A percentile compares a stretch with the other conserved stretches of the same genome.
phyloP scores from a whole-genome alignment of 2,113 vertebrate genomes.

The Rostratula benghalensis region DNA sequence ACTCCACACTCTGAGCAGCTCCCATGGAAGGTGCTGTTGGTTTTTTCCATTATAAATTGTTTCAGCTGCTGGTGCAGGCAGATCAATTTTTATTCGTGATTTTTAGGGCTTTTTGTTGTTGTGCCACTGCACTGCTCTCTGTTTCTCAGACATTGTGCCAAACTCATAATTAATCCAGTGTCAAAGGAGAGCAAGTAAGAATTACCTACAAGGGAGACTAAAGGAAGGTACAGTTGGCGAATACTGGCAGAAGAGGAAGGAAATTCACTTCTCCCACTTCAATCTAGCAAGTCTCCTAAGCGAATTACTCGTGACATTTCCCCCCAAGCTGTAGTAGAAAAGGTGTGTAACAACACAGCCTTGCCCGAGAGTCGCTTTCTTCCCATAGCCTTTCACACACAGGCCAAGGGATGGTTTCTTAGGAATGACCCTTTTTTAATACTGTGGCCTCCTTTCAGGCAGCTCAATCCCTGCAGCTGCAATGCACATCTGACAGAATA shows the following conservation, averaged over 20 bases:
- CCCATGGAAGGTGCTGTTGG: background rate
- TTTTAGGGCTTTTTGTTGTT: background rate
- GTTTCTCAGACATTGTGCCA: background rate
- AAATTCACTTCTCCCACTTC: background rate
- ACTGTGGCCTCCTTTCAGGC: background rate
- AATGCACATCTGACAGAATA: background rate
- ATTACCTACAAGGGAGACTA: background rate
- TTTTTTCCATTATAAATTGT: background rate
- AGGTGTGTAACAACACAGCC: background rate
- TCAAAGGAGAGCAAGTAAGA: background rate
- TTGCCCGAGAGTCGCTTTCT: background rate
- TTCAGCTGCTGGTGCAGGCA: background rate
- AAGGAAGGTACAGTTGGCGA: background rate
- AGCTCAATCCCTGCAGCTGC: background rate
- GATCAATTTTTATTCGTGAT: background rate
- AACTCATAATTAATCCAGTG: slow-evolving; percentile 2
- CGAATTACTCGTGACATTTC: background rate
- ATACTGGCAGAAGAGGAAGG: background rate
- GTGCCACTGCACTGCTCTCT: background rate
- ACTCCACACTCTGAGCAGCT: background rate
- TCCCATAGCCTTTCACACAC: background rate
- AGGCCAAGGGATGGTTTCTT: background rate
- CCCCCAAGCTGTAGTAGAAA: background rate
- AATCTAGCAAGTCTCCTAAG: background rate
- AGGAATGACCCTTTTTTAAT: background rate